Evolutionary conservation across 2,888 invertebrate species (phyloP).

Genomic region (Dyspetes luteomarginatus): DNA sequence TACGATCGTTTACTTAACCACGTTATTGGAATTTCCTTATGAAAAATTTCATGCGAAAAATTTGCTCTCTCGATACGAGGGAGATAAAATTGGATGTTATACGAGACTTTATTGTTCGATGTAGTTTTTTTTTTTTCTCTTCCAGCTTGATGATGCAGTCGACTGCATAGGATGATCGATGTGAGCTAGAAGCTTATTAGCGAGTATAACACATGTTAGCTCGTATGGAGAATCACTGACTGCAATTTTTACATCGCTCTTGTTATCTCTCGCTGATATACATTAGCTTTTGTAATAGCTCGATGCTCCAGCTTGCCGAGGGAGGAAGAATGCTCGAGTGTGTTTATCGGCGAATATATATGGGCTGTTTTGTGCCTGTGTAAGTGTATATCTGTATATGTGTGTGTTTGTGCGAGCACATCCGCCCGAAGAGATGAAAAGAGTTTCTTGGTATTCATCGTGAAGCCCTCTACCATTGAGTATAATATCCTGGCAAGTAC

Average conservation of each 20-base stretch:
- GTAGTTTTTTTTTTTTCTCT: slow-evolving; percentile 18
- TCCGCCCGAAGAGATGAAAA: slow-evolving; percentile 68
- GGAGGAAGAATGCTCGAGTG: slow-evolving; percentile 2
- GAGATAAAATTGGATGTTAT: background rate
- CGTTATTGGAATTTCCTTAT: background rate
- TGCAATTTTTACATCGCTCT: background rate
- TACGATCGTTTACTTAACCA: background rate
- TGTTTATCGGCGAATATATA: slow-evolving; percentile 8
- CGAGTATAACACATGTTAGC: background rate
- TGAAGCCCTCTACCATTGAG: slow-evolving; percentile 67
- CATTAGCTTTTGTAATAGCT: slow-evolving; percentile 44
- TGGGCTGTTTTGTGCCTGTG: too few species aligned
- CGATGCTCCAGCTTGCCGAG: too few species aligned
- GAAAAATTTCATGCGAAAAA: slow-evolving; percentile 28
- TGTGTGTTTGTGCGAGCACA: slow-evolving; percentile 19
- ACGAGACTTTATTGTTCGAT: background rate
- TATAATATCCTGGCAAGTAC: slow-evolving; percentile 73
- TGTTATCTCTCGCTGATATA: slow-evolving; percentile 15
- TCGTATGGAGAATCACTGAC: background rate
- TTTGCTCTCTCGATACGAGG: background rate
- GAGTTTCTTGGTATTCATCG: slow-evolving; percentile 74
- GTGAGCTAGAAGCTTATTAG: slow-evolving; percentile 23
- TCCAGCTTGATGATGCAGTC: background rate
- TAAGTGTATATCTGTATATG: too few species aligned
- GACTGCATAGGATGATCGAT: slow-evolving; percentile 37